Conservation (phyloP, 2,888 invertebrate genomes). For the Andrena dorsata region DNA sequence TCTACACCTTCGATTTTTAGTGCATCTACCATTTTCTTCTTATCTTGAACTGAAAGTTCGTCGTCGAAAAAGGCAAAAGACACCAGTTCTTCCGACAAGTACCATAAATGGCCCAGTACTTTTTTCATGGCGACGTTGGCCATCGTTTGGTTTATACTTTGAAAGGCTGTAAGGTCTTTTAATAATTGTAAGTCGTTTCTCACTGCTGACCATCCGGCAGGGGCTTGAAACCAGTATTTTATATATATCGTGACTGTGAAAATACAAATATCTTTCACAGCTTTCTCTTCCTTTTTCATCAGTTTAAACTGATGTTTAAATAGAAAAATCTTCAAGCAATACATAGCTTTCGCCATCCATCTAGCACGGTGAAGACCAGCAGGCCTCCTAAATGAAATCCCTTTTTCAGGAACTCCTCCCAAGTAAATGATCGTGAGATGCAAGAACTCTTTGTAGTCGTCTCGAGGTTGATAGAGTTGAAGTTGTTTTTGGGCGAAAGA, state of each 20-base stretch:
- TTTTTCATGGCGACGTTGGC: slow-evolving; percentile 27
- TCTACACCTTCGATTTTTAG: too few relatives aligned
- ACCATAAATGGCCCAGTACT: too few relatives aligned
- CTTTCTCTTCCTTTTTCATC: slow-evolving; percentile 42
- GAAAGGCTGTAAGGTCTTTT: slow-evolving; percentile 12
- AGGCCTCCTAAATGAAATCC: slow-evolving; percentile 7
- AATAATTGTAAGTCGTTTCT: slow-evolving; percentile 4
- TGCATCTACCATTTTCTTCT: too few relatives aligned
- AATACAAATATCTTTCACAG: slow-evolving; percentile 36
- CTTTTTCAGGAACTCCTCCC: neutral
- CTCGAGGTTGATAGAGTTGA: slow-evolving; percentile 6
- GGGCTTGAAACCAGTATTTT: neutral
- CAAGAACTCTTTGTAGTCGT: slow-evolving; percentile 6
- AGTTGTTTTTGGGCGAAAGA: slow-evolving; percentile 11
- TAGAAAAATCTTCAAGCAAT: neutral
- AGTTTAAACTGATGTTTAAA: neutral
- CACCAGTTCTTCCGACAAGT: too few relatives aligned
- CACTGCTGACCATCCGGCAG: neutral
- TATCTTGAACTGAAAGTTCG: too few relatives aligned
- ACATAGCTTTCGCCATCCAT: slow-evolving; percentile 17
- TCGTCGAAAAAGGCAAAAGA: too few relatives aligned
- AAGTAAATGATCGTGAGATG: neutral
- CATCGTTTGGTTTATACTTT: slow-evolving; percentile 11
- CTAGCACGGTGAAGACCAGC: slow-evolving; percentile 5
- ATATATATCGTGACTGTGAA: slow-evolving; percentile 7